Conservation (phyloP, 2,888 invertebrate species). For the Lasioglossum lativentre region DNA sequence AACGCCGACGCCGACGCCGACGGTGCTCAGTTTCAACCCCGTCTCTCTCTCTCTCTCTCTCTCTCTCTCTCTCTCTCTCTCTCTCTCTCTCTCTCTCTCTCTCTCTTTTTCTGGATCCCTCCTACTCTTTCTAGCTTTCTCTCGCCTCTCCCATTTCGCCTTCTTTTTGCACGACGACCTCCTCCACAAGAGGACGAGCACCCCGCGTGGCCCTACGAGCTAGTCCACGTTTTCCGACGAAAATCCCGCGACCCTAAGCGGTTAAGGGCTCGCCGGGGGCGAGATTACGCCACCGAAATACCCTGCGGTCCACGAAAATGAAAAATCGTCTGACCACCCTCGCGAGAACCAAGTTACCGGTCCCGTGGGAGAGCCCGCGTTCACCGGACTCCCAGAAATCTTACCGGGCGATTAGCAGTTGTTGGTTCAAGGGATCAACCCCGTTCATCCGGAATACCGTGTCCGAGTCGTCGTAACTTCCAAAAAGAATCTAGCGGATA, state of each 20-base stretch:
- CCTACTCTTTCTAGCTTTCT: not conserved
- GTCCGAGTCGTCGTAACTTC: not conserved
- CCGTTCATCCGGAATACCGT: not conserved
- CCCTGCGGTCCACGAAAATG: not conserved
- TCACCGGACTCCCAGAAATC: not conserved
- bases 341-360: not conserved
- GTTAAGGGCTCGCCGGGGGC: conserved; percentile 1
- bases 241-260: conserved; percentile 5
- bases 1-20: not conserved
- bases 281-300: not conserved
- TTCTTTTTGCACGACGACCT: not conserved
- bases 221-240: not conserved
- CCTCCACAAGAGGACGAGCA: not conserved
- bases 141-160: not conserved
- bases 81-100: not conserved
- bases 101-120: not conserved
- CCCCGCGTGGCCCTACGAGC: not conserved
- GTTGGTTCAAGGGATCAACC: not conserved
- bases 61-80: not conserved
- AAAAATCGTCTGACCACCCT: conserved; percentile 1
- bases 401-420: not conserved
- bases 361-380: not conserved
- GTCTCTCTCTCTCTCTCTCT: not conserved
- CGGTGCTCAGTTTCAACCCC: conserved; percentile 2
- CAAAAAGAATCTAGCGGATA: not conserved